Conservation (phyloP, 2,113 vertebrate genomes). For the Ciconia boyciana region DNA sequence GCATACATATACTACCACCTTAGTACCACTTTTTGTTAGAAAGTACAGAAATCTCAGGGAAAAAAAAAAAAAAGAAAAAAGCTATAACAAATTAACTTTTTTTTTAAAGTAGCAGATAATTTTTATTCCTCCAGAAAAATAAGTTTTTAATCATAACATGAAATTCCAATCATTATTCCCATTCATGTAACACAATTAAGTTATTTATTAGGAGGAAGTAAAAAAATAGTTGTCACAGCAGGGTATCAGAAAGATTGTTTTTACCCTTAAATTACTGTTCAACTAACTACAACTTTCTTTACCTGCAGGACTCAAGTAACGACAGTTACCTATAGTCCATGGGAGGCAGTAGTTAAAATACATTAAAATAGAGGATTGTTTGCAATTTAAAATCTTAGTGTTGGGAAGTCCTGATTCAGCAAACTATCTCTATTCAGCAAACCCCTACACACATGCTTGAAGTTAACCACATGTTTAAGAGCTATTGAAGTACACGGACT, state of each 20-base stretch:
- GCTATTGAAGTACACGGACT: constrained; percentile 35
- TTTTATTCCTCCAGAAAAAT: not conserved
- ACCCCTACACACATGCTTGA: constrained; percentile 43
- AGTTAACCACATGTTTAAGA: constrained; percentile 53
- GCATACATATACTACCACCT: not conserved
- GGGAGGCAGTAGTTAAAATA: constrained; percentile 6
- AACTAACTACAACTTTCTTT: not conserved
- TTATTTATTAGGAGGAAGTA: not conserved
- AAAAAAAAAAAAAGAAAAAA: not conserved
- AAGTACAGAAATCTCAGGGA: not conserved
- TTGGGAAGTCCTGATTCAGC: constrained; percentile 53
- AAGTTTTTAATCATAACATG: not conserved
- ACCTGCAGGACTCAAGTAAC: not conserved
- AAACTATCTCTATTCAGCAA: constrained; percentile 19
- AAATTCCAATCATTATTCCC: not conserved
- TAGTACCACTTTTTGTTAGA: not conserved
- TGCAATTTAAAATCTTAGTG: constrained; percentile 11
- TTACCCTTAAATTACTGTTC: not conserved
- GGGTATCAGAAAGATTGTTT: not conserved
- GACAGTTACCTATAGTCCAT: not conserved
- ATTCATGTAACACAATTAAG: not conserved
- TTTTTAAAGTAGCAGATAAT: not conserved
- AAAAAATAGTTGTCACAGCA: not conserved
- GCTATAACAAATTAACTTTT: not conserved
- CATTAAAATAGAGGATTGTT: not conserved